Evolutionary conservation across 2,888 invertebrate genomes (phyloP), one percentile per base, ranked within the genome.

Genomic region (Parascotia fuliginaria): DNA sequence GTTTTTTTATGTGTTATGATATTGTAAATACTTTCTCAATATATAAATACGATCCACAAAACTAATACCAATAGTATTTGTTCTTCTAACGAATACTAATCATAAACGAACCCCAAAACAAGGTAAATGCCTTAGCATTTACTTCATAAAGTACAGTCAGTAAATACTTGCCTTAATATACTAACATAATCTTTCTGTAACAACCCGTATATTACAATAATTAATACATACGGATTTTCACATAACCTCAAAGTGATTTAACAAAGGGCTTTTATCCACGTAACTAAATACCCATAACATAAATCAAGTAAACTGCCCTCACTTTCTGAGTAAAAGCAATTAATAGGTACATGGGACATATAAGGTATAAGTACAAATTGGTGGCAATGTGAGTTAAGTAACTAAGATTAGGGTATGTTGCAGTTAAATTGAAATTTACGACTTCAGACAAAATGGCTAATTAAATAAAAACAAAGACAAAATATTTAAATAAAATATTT

Each of bases 331-430:
- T 43, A 11, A 36, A 24, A 48, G 41, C 49, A 61, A 63, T 63
- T 63, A 63, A 63, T 65, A n/a, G n/a, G n/a, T n/a, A 57, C 47
- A 48, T 41, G 39, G 58, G 33, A 65, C 66, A 51, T 57, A 48
- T 65, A 61, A 42, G 46, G 54, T 57, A 51, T 65, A 57, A 37
- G 40, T 48, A 65, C 63, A 65, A 61, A 63, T 65, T 62, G 63
- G 62, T 62, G 58, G 46, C 39, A 16, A 47, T 45, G 48, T 33
- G 44, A 43, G 49, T 42, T 66, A 66, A 64, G 67, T 66, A 63
- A 62, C 63, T 66, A 55, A 66, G 64, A 64, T 64, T 64, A 64
- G 63, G 49, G 42, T 42, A 27, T 29, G 43, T 31, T 29, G 29
- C 22, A 29, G 37, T 13, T n/a, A 7, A 37, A 12, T 33, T 15